These are phyloP conservation scores for Drosophila navojoa DNA, from an alignment of 1,140 invertebrate species.

Conservation along the genomic window DNA sequence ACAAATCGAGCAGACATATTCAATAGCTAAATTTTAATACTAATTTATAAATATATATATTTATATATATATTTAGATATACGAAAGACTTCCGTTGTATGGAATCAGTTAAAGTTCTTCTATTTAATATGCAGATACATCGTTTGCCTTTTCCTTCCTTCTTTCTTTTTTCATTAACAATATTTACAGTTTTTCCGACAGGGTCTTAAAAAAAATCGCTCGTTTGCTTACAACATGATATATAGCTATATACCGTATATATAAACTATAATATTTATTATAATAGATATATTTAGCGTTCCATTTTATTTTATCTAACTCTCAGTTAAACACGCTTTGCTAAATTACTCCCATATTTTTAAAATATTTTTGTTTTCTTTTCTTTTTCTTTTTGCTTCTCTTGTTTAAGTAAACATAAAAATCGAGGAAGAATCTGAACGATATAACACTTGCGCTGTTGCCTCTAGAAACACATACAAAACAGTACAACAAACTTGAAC, in stretches of 20 bases:
- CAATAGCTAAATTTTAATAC: conserved; percentile 9
- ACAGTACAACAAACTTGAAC: conserved; percentile 72
- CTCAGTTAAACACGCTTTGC: conserved; percentile 22
- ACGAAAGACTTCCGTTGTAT: conserved; percentile 41
- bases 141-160: conserved; percentile 23
- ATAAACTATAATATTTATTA: conserved; percentile 35
- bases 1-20: conserved; percentile 31
- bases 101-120: conserved; percentile 43
- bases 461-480: conserved; percentile 61
- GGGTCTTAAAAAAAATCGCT: conserved; percentile 52
- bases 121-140: conserved; percentile 61
- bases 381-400: conserved; percentile 10
- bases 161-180: conserved; percentile 60
- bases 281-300: conserved; percentile 30
- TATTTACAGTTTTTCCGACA: conserved; percentile 66
- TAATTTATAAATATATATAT: conserved; percentile 9
- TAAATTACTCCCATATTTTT: conserved; percentile 34
- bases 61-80: conserved; percentile 19
- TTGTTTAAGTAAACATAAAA: conserved; percentile 45
- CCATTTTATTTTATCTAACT: conserved; percentile 25
- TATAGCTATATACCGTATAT: conserved; percentile 46
- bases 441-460: conserved; percentile 65
- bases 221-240: conserved; percentile 67
- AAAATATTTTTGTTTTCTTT: conserved; percentile 18
- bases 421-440: conserved; percentile 55